phyloP scores from a whole-genome alignment of 2,113 vertebrate genomes.

The Propithecus coquereli region DNA sequence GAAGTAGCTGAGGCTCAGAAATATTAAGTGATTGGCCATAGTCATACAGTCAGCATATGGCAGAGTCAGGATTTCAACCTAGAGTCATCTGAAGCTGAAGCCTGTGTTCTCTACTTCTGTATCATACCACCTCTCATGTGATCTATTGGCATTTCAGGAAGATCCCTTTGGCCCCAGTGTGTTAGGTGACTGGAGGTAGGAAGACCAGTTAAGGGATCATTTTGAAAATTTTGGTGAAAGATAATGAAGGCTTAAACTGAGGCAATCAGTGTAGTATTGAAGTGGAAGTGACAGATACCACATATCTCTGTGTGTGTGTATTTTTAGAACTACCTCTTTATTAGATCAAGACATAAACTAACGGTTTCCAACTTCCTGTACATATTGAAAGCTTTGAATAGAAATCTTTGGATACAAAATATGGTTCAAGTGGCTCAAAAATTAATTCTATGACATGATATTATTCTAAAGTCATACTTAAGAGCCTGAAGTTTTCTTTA shows the following conservation, averaged over 20 bases:
- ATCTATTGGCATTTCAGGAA: background rate
- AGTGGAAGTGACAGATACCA: background rate
- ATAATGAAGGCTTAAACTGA: background rate
- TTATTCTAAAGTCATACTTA: background rate
- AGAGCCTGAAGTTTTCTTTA: background rate
- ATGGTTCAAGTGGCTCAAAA: background rate
- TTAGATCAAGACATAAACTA: background rate
- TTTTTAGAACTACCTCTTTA: background rate
- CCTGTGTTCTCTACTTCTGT: background rate
- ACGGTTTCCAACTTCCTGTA: background rate
- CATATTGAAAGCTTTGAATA: background rate
- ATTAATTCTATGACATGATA: background rate
- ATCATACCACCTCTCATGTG: background rate
- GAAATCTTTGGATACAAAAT: background rate
- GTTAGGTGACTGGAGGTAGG: background rate
- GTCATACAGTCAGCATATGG: background rate
- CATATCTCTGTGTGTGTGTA: too few relatives aligned
- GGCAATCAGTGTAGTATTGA: background rate
- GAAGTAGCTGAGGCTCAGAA: background rate
- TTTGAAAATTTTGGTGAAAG: background rate
- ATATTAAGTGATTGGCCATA: background rate
- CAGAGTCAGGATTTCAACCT: background rate
- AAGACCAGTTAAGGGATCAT: background rate
- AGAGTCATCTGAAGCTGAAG: background rate
- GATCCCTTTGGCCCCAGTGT: background rate